Percentiles rank a stretch among this genome's conserved stretches.
phyloP scores from a whole-genome alignment of 2,113 vertebrate species.

The Centropristis striata region DNA sequence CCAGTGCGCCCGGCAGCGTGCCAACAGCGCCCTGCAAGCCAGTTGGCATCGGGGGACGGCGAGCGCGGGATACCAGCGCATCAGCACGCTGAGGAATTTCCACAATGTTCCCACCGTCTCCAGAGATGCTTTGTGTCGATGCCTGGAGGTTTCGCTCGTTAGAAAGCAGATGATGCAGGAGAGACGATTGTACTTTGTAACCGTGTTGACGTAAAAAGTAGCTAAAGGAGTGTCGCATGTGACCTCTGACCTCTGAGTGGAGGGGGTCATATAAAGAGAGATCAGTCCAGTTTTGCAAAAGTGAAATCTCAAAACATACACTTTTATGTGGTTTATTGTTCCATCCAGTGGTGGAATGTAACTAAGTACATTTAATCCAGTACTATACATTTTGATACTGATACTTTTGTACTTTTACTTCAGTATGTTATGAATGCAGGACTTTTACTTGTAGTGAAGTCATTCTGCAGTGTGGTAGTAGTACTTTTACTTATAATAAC shows the following conservation, averaged over 20 bases:
- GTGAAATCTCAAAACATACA: neutral
- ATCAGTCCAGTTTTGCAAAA: neutral
- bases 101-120: slow-evolving; percentile 60
- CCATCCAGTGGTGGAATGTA: neutral
- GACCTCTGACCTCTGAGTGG: slow-evolving; percentile 39
- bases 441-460: too few relatives aligned
- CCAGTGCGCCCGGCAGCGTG: slow-evolving; percentile 50
- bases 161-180: slow-evolving; percentile 14
- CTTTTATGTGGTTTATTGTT: neutral
- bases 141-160: neutral
- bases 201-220: neutral
- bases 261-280: neutral
- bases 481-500: too few relatives aligned
- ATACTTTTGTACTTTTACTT: neutral
- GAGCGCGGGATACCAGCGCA: slow-evolving; percentile 43
- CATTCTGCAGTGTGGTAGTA: too few relatives aligned
- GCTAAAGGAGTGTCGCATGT: neutral
- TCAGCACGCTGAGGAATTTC: slow-evolving; percentile 59
- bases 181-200: slow-evolving; percentile 5
- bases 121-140: slow-evolving; percentile 26
- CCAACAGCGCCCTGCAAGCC: slow-evolving; percentile 53
- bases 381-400: neutral
- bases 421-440: too few relatives aligned
- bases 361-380: neutral
- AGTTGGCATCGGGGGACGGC: slow-evolving; percentile 48